These are phyloP conservation scores for Cyanoramphus novaezelandiae DNA, from an alignment of 2,113 vertebrate species.

Conservation along the genomic window DNA sequence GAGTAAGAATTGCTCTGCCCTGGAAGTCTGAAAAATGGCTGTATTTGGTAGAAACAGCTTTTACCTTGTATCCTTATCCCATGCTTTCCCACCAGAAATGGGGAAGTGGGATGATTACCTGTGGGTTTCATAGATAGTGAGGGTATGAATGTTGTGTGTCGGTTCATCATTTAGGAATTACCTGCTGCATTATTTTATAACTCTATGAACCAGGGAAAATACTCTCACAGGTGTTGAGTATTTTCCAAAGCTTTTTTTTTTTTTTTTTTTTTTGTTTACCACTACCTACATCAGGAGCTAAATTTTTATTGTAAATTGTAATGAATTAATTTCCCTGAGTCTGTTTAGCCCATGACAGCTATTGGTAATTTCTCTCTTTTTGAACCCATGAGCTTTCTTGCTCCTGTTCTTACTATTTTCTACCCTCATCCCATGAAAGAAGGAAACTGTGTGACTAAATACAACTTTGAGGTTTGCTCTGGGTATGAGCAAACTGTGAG, in stretches of 20 bases:
- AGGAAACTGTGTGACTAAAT: not conserved
- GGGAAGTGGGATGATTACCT: not conserved
- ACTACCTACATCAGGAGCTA: not conserved
- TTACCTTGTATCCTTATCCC: not conserved
- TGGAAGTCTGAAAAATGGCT: not conserved
- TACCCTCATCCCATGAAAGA: not conserved
- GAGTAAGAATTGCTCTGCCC: not conserved
- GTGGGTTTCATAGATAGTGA: not conserved
- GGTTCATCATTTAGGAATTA: not conserved
- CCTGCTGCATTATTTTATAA: not conserved
- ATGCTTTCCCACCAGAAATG: not conserved
- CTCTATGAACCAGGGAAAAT: not conserved
- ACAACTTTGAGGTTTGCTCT: not conserved
- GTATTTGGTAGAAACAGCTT: not conserved
- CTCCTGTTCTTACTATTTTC: not conserved
- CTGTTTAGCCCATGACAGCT: rapidly evolving
- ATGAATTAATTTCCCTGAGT: not conserved
- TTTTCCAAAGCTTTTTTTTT: not conserved
- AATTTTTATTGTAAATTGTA: not conserved
- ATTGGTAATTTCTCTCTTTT: not conserved
- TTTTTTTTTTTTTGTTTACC: not conserved
- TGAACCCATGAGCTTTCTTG: not conserved
- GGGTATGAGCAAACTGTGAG: not conserved
- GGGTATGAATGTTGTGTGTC: not conserved
- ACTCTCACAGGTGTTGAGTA: not conserved